A percentile compares a stretch with the other conserved stretches of the same genome.
Evolutionary conservation across 2,797 vertebrate genomes (phyloP).

Genomic region (Sebastiscus tertius): DNA sequence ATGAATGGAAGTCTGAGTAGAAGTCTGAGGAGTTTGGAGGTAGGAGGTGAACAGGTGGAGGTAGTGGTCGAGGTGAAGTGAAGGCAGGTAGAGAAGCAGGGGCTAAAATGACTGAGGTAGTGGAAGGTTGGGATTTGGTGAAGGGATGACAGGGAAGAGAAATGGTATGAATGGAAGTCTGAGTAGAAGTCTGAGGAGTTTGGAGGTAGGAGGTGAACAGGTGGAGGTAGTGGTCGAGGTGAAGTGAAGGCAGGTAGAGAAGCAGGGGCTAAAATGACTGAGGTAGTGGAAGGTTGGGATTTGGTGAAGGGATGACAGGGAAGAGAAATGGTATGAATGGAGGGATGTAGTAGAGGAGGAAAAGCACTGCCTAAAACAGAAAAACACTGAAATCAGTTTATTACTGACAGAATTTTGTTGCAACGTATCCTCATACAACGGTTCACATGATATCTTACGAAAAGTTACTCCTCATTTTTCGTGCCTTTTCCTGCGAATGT

Average conservation of each 20-base stretch:
- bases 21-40: neutral
- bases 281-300: neutral
- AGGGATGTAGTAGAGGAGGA: neutral
- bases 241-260: neutral
- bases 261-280: neutral
- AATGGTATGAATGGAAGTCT: too few relatives aligned
- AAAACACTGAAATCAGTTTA: neutral
- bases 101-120: neutral
- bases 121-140: neutral
- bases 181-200: neutral
- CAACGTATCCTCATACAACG: too few relatives aligned
- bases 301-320: too few relatives aligned
- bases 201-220: neutral
- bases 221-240: neutral
- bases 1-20: too few relatives aligned
- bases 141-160: too few relatives aligned
- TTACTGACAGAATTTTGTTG: neutral
- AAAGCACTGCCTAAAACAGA: neutral
- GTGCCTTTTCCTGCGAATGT: too few relatives aligned
- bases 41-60: slow-evolving; percentile 7
- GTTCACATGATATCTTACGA: too few relatives aligned
- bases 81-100: neutral
- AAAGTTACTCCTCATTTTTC: too few relatives aligned
- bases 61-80: neutral
- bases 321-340: neutral